Evolutionary conservation across 2,888 invertebrate species (phyloP), one percentile per base, ranked within the genome.

Genomic region (Omphaloscelis lunosa): DNA sequence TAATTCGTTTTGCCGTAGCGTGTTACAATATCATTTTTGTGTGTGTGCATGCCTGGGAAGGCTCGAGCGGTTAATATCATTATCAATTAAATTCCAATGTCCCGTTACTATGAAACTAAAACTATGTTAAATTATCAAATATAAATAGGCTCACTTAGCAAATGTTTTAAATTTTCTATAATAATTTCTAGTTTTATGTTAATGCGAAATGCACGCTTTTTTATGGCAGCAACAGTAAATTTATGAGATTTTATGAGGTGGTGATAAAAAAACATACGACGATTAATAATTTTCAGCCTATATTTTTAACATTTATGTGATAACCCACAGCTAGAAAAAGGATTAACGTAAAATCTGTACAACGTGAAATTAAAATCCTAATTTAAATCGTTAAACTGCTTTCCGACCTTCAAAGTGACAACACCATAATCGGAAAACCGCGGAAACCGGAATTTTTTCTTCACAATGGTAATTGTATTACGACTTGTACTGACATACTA

Each of bases 11-110:
- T 72, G 80, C 75, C 73, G 75, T 93, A 84, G 92, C 93, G 93
- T 93, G 94, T 79, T 88, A 84, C 85, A 86, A 88, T 82, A 80
- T 89, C 89, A 91, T 93, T 92, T n/a, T n/a, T n/a, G n/a, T n/a
- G n/a, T n/a, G n/a, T 88, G 89, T 89, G 88, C 89, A 89, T 83
- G 82, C 80, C 88, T 82, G 77, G 89, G 88, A 86, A 87, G 86
- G 84, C 88, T 90, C 82, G 82, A 85, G 82, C 88, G 83, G 78
- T 89, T 91, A 90, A 89, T 88, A 89, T 88, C 91, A 91, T 92
- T 91, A 91, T 90, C 90, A 92, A 92, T 92, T 91, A 92, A 90
- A 86, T 75, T 86, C 77, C 82, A 90, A 90, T 88, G 87, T 86
- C 70, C 72, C 86, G 84, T 82, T 88, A 89, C 86, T 86, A 81